Base-by-base conservation (phyloP, 1,140 invertebrate species). In the Eupeodes corollae region DNA sequence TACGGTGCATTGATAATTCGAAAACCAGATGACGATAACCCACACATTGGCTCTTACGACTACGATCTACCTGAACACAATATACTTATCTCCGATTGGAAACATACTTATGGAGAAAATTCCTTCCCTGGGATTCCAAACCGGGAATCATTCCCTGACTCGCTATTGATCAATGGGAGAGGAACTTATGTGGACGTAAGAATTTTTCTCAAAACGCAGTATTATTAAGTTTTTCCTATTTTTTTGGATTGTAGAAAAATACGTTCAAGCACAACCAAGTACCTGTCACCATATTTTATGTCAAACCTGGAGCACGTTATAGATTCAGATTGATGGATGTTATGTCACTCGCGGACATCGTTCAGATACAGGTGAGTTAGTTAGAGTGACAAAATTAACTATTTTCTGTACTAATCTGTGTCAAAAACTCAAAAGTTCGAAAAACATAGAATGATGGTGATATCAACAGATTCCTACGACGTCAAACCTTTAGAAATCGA, bases 1-100 rank as follows among this genome's bases (percentile, higher is more conserved):
- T 69, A 58, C 47, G 68, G 69, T 35, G 50, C 56, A 44, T 55
- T 70, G 46, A 64, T 57, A 47, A 55, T 69, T 41, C 52, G 60
- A 51, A 53, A 47, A 35, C 55, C 32, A 14, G 32, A 39, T 45
- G 41, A 19, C 14, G 50, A 58, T 46, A 51, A 61, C 31, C 48
- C 44, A 44, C 13, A 40, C 26, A 14, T 18, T 2, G 10, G 31
- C 41, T 44, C 51, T n/a, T 67, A 63, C 39, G 47, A 54, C 42
- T 33, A 37, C 18, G 52, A 54, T 34, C 35, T 58, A 26, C 50
- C 57, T 3, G 49, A 51, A 16, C 41, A 51, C 33, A 31, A 13
- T 13, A 45, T 54, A 5, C 18, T 56, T 19, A 5, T 52, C 12
- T 37, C 18, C 42, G 56, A 56, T 42, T 56, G 52, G 52, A 37